phyloP scores from a whole-genome alignment of 2,888 invertebrate species.

The Pristionchus arcanus region DNA sequence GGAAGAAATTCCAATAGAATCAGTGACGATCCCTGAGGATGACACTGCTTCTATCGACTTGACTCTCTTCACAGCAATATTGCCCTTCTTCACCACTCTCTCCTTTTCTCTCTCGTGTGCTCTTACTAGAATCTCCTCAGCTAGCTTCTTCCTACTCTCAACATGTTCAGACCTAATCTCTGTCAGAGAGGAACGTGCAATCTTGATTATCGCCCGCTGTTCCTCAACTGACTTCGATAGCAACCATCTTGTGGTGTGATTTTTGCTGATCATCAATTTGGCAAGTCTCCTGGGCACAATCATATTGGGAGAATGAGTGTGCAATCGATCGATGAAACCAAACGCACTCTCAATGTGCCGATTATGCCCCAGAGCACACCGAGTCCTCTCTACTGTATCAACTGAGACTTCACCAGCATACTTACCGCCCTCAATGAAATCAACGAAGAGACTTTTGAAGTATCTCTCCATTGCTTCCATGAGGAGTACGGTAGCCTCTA shows the following conservation, averaged over 20 bases:
- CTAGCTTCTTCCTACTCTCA: background rate
- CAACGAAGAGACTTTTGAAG: slow-evolving; percentile 27
- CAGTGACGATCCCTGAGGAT: background rate
- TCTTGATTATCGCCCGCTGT: background rate
- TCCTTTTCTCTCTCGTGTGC: slow-evolving; percentile 25
- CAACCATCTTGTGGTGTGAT: background rate
- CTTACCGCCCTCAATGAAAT: background rate
- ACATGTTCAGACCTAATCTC: background rate
- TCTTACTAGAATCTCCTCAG: background rate
- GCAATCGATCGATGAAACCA: background rate
- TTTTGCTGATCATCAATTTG: background rate
- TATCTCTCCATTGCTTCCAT: slow-evolving; percentile 20
- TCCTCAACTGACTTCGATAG: background rate
- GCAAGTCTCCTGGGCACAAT: background rate
- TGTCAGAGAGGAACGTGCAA: background rate
- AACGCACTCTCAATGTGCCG: slow-evolving; percentile 16
- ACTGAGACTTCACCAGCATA: background rate
- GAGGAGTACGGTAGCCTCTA: slow-evolving; percentile 29
- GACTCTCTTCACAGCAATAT: background rate
- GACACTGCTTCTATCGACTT: background rate
- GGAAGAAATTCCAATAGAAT: background rate
- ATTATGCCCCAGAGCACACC: background rate
- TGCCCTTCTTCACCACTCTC: background rate
- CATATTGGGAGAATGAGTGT: background rate
- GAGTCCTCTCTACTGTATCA: background rate